Percentiles rank a stretch among this genome's conserved stretches.
Evolutionary conservation across 2,888 invertebrate genomes (phyloP).

Genomic region (Leptogaster cylindrica): DNA sequence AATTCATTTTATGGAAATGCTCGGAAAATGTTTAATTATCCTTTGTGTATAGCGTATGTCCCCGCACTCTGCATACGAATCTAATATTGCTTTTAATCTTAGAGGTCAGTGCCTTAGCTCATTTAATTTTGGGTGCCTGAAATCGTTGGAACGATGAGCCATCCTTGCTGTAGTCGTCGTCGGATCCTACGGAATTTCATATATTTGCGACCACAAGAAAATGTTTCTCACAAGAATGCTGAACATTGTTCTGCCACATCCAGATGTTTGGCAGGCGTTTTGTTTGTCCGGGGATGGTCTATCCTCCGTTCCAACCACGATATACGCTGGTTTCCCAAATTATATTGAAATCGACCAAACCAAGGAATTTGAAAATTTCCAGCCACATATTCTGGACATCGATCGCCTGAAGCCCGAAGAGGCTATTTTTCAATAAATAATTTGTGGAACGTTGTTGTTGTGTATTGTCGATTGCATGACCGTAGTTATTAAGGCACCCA

Average conservation of each 20-base stretch:
- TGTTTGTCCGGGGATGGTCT: slow-evolving; percentile 19
- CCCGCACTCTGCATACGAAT: slow-evolving; percentile 9
- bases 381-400: slow-evolving; percentile 23
- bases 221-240: slow-evolving; percentile 36
- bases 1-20: slow-evolving; percentile 33
- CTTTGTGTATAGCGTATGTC: slow-evolving; percentile 25
- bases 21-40: slow-evolving; percentile 36
- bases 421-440: slow-evolving; percentile 30
- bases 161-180: slow-evolving; percentile 19
- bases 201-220: slow-evolving; percentile 32
- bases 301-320: not conserved
- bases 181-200: slow-evolving; percentile 6
- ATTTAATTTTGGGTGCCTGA: too few species aligned
- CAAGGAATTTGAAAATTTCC: slow-evolving; percentile 39
- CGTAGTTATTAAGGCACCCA: slow-evolving; percentile 10
- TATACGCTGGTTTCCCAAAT: too few species aligned
- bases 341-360: slow-evolving; percentile 40
- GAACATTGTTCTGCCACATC: slow-evolving; percentile 37
- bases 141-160: not conserved
- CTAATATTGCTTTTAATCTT: slow-evolving; percentile 30
- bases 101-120: slow-evolving; percentile 9
- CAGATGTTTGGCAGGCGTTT: slow-evolving; percentile 32
- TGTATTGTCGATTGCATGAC: not conserved
- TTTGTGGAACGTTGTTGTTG: slow-evolving; percentile 2
- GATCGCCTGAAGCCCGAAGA: not conserved